Evolutionary conservation across 2,888 invertebrate species (phyloP), one percentile per base, ranked within the genome.

Genomic region (Apotomis capreana): DNA sequence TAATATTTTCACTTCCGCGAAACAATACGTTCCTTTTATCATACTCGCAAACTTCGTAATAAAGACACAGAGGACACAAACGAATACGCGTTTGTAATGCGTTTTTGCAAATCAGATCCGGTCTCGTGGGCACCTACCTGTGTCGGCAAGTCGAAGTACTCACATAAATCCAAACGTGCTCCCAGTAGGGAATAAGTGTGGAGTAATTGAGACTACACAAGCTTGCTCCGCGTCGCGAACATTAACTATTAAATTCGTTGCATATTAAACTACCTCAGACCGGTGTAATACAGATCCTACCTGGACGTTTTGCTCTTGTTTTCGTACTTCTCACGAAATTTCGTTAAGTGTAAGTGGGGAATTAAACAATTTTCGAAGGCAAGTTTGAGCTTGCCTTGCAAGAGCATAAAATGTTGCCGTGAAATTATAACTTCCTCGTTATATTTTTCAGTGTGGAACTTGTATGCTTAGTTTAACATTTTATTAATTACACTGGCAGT

Each of bases 161-260:
- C 85, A 86, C 86, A 90, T 90, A 91, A 90, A 91, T 90, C 87
- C 83, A 83, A 85, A 83, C 84, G 81, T 81, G 79, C 79, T 74
- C 83, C 80, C 89, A 82, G 87, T 71, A 65, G 90, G 88, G 91
- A 88, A 88, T 87, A 88, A 89, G 90, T 90, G 89, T 87, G 84
- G 87, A 89, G 92, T 91, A 92, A 92, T 92, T 92, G 90, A 86
- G 85, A 88, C 82, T 89, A 87, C 85, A 87, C 84, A 87, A 86
- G 87, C 81, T 83, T 81, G 81, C 86, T 83, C 84, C 83, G 84
- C 88, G 89, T 89, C 90, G 87, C 80, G 83, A 84, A 87, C 91
- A 91, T 92, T 91, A 92, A 92, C 90, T 92, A 92, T 92, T 92
- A 92, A 92, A 92, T 90, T 92, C 92, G 91, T 91, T 92, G 92